Percentiles rank a stretch among this genome's conserved stretches.
phyloP scores from a whole-genome alignment of 2,888 invertebrate genomes.

The Lithophane semibrunnea region DNA sequence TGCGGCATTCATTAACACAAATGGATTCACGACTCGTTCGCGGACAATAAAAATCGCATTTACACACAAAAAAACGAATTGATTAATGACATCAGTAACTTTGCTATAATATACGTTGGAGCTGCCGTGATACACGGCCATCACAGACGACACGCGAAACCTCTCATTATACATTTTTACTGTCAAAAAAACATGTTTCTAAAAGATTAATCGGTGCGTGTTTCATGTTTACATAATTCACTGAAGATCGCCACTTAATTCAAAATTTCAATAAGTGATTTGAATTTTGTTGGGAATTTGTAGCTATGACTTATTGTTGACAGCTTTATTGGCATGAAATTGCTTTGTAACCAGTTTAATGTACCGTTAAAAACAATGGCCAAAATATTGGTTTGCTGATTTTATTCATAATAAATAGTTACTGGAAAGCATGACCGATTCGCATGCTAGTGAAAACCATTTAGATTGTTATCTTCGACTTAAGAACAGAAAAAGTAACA shows the following conservation, averaged over 20 bases:
- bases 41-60: constrained; percentile 89
- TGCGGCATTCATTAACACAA: constrained; percentile 86
- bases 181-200: constrained; percentile 48
- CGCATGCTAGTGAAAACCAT: constrained; percentile 46
- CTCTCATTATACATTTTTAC: constrained; percentile 36
- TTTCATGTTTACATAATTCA: constrained; percentile 49
- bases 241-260: constrained; percentile 37
- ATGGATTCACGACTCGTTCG: constrained; percentile 82
- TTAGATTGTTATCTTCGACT: constrained; percentile 41
- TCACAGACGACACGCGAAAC: constrained; percentile 53
- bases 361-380: constrained; percentile 40
- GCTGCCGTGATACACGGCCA: constrained; percentile 53
- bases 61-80: constrained; percentile 78
- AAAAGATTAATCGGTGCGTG: constrained; percentile 56
- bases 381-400: constrained; percentile 44
- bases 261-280: constrained; percentile 54
- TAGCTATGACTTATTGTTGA: constrained; percentile 45
- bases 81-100: constrained; percentile 83
- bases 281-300: constrained; percentile 56
- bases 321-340: constrained; percentile 53
- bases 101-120: constrained; percentile 55
- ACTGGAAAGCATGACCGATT: constrained; percentile 54
- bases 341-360: constrained; percentile 47
- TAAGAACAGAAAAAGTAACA: constrained; percentile 29
- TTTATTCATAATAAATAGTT: constrained; percentile 39